phyloP scores from a whole-genome alignment of 2,113 vertebrate genomes.

The Phylloscopus whistleri region DNA sequence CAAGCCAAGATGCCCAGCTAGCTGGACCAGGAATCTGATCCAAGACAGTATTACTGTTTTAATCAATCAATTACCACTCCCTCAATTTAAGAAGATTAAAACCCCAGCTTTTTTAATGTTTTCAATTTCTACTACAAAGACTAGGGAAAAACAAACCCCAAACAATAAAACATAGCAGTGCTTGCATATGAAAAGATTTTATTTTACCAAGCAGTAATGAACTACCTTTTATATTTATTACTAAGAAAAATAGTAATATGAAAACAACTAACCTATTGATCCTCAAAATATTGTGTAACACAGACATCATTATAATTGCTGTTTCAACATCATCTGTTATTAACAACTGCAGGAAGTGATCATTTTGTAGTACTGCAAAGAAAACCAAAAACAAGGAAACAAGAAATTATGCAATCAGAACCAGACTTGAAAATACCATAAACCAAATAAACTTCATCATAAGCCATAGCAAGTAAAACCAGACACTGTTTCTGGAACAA shows the following conservation, averaged over 20 bases:
- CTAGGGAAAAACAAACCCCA: not conserved
- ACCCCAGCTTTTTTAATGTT: not conserved
- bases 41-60: not conserved
- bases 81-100: not conserved
- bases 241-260: not conserved
- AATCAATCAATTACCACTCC: not conserved
- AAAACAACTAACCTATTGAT: conserved; percentile 79
- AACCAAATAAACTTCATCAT: not conserved
- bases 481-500: not conserved
- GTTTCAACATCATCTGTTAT: conserved; percentile 83
- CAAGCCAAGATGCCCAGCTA: not conserved
- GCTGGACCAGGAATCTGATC: not conserved
- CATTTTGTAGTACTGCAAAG: conserved; percentile 82
- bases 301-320: conserved; percentile 74
- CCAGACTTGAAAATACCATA: not conserved
- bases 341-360: conserved; percentile 83
- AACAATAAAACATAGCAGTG: not conserved
- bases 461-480: not conserved
- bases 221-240: not conserved
- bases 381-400: conserved; percentile 13
- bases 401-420: conserved; percentile 14
- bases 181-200: not conserved
- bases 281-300: conserved; percentile 81
- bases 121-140: not conserved
- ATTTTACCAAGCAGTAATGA: not conserved